phyloP scores from a whole-genome alignment of 2,113 vertebrate species.

The Damaliscus lunatus region DNA sequence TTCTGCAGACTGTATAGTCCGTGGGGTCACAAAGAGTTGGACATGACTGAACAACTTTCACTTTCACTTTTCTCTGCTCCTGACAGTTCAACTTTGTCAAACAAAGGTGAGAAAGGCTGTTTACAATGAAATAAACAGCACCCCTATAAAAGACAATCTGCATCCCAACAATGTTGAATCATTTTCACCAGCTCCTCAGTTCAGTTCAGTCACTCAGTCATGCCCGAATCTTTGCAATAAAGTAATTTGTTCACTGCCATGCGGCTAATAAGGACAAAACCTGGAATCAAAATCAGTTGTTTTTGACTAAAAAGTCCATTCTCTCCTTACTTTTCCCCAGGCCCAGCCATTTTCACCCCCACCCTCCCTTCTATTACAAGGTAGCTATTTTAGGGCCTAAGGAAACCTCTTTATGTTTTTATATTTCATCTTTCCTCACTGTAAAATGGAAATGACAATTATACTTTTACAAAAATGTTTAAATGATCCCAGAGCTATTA shows the following conservation, averaged over 20 bases:
- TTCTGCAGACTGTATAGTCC: not conserved
- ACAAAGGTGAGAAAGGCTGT: not conserved
- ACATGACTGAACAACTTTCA: not conserved
- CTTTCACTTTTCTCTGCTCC: not conserved
- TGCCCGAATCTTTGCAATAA: not conserved
- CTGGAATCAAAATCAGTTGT: not conserved
- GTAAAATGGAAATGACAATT: constrained; percentile 44
- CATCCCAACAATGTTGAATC: not conserved
- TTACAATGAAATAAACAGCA: not conserved
- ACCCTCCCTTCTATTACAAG: not conserved
- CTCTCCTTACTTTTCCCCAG: not conserved
- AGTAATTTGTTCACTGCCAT: not conserved
- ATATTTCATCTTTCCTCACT: not conserved
- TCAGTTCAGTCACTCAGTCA: not conserved
- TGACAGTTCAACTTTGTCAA: not conserved
- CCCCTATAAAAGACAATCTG: not conserved
- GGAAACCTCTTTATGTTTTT: not conserved
- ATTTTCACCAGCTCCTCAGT: not conserved
- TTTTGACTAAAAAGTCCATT: not conserved
- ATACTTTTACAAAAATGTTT: not conserved
- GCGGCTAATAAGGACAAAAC: not conserved
- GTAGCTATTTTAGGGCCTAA: not conserved
- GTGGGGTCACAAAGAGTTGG: not conserved
- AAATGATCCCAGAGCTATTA: not conserved
- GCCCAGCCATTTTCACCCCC: rapidly evolving